phyloP scores from a whole-genome alignment of 2,113 vertebrate species.

The Chaenogobius annularis region DNA sequence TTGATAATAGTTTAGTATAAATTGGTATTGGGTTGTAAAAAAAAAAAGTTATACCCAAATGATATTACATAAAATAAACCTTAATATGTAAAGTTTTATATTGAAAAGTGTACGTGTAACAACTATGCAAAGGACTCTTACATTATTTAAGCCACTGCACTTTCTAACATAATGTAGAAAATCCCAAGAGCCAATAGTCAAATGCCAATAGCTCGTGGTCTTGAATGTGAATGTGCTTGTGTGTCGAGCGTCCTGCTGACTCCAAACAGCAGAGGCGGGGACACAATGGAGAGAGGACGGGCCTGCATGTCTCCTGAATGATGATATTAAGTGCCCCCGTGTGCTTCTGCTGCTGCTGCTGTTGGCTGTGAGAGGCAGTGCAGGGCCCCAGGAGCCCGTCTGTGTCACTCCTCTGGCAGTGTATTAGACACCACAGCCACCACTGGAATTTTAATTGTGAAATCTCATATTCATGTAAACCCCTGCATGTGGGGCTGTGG shows the following conservation, averaged over 20 bases:
- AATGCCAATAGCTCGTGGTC: not conserved
- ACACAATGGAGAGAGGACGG: conserved; percentile 53
- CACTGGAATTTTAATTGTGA: conserved; percentile 53
- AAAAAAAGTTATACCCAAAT: too few species aligned
- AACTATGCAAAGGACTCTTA: too few species aligned
- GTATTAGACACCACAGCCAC: conserved; percentile 34
- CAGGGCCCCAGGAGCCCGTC: conserved; percentile 1
- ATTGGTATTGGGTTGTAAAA: too few species aligned
- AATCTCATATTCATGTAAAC: conserved; percentile 2
- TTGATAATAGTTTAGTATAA: too few species aligned
- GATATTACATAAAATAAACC: too few species aligned
- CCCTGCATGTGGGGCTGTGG: not conserved
- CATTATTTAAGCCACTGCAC: not conserved
- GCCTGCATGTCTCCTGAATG: conserved; percentile 54
- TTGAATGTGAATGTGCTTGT: not conserved
- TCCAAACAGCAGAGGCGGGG: conserved; percentile 58
- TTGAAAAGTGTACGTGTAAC: too few species aligned
- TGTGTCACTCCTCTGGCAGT: conserved; percentile 25
- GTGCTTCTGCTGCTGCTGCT: not conserved
- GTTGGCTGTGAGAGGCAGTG: not conserved
- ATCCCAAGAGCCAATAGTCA: not conserved
- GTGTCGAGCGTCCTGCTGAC: conserved; percentile 48
- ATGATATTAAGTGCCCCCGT: conserved; percentile 35
- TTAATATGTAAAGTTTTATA: too few species aligned
- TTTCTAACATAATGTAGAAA: not conserved